Conservation (phyloP, 2,888 invertebrate species). For the Diarsia dahlii region DNA sequence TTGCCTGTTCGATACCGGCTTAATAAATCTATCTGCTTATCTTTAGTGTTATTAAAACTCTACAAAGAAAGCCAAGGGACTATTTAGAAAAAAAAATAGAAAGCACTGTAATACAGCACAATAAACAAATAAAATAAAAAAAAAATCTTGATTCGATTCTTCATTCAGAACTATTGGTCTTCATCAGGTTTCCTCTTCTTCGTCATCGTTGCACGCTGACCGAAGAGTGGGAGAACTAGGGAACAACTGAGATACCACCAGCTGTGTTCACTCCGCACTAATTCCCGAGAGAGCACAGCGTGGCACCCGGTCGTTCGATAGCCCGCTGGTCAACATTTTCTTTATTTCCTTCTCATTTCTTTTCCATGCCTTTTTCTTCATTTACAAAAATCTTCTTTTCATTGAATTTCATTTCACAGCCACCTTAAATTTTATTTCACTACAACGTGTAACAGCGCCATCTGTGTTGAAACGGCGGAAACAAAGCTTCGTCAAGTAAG, state of each 20-base stretch:
- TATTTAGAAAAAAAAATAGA: not conserved
- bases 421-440: not conserved
- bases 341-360: conserved; percentile 41
- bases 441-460: conserved; percentile 52
- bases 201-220: conserved; percentile 16
- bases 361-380: not conserved
- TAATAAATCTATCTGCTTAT: not conserved
- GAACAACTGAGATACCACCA: conserved; percentile 99
- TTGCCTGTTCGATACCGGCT: not conserved
- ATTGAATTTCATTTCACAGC: not conserved
- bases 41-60: not conserved
- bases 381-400: not conserved
- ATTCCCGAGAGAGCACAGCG: conserved; percentile 98
- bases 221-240: conserved; percentile 84
- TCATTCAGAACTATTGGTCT: not conserved
- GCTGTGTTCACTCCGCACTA: conserved; percentile 98
- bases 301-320: conserved; percentile 97
- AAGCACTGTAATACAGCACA: no score
- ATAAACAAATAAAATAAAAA: no score
- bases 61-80: not conserved
- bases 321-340: conserved; percentile 70
- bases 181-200: conserved; percentile 1
- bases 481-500: conserved; percentile 35
- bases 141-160: not conserved
- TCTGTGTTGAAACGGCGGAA: conserved; percentile 62